Percentiles rank a stretch among this genome's conserved stretches.
These are phyloP conservation scores for Halichondria panicea DNA, from an alignment of 37 sponge, comb jelly and placozoan species.

Conservation along the genomic window DNA sequence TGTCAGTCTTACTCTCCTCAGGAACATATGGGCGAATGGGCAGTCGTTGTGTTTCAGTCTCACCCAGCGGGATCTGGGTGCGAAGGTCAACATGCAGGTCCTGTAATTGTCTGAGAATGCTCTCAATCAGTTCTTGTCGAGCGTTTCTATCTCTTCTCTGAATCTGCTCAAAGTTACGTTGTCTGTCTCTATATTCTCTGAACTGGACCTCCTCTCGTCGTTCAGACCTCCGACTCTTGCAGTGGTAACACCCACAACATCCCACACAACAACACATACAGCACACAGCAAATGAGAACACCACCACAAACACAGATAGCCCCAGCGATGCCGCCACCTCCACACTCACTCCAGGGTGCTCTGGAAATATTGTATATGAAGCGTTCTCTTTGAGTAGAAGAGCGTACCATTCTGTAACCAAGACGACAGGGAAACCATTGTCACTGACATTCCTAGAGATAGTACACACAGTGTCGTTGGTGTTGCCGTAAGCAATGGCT, in stretches of 20 bases:
- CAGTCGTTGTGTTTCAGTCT: slow-evolving; percentile 8
- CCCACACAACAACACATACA: slow-evolving; percentile 4
- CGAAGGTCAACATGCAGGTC: slow-evolving; percentile 40
- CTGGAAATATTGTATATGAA: not conserved
- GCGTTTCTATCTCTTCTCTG: slow-evolving; percentile 1
- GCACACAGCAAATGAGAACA: not conserved
- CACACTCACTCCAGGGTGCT: not conserved
- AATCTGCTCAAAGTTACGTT: slow-evolving; percentile 12
- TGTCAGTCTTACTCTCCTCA: not conserved
- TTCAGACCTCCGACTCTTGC: not conserved
- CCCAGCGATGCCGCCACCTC: not conserved
- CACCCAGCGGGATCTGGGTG: slow-evolving; percentile 40
- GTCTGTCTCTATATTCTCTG: not conserved
- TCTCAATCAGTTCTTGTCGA: slow-evolving; percentile 56
- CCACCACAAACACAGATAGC: not conserved
- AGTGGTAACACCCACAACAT: not conserved
- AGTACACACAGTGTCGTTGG: not conserved
- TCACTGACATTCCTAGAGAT: not conserved
- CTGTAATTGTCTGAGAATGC: slow-evolving; percentile 57
- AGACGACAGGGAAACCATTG: slow-evolving; percentile 27
- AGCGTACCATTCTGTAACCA: not conserved
- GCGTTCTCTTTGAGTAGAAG: not conserved
- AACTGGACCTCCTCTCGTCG: not conserved
- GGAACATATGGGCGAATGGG: slow-evolving; percentile 13
- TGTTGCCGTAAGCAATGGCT: slow-evolving; percentile 1